phyloP scores from a whole-genome alignment of 1,140 invertebrate genomes.

The Heliconius hermathena region DNA sequence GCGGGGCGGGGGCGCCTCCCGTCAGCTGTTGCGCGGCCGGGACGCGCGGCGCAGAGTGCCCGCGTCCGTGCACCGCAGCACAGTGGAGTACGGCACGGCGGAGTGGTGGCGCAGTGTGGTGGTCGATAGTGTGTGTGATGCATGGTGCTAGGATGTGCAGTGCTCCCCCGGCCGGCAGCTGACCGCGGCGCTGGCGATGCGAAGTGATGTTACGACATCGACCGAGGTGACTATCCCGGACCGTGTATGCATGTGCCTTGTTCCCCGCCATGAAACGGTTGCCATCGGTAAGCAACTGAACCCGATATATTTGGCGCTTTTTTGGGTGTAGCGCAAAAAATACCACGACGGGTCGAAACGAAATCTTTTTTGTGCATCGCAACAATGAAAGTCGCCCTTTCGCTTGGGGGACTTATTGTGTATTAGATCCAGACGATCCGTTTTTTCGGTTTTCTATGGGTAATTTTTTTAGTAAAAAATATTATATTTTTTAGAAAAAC shows the following conservation, averaged over 20 bases:
- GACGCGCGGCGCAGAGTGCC: constrained; percentile 53
- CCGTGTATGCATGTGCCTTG: constrained; percentile 47
- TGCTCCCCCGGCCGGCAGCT: constrained; percentile 64
- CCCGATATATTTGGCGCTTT: constrained; percentile 62
- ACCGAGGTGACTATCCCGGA: constrained; percentile 78
- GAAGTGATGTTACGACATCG: constrained; percentile 77
- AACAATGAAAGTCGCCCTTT: constrained; percentile 69
- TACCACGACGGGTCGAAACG: constrained; percentile 44
- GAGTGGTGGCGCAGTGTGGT: constrained; percentile 48
- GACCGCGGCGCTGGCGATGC: constrained; percentile 71
- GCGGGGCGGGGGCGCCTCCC: constrained; percentile 59
- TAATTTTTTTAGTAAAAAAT: constrained; percentile 14
- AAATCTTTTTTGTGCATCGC: constrained; percentile 64
- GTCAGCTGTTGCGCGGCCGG: constrained; percentile 78
- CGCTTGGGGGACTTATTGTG: constrained; percentile 53
- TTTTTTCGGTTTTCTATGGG: constrained; percentile 27
- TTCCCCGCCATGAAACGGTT: constrained; percentile 51
- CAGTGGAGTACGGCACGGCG: too few species aligned
- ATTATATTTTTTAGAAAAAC: background rate
- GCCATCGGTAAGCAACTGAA: constrained; percentile 65
- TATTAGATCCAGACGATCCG: constrained; percentile 47
- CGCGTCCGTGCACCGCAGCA: too few species aligned
- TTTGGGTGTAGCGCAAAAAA: constrained; percentile 59
- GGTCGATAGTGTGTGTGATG: constrained; percentile 65
- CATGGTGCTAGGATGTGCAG: constrained; percentile 70